Percentiles rank a stretch among this genome's conserved stretches.
Conservation (phyloP, 2,113 vertebrate species). For the Pithys albifrons region DNA sequence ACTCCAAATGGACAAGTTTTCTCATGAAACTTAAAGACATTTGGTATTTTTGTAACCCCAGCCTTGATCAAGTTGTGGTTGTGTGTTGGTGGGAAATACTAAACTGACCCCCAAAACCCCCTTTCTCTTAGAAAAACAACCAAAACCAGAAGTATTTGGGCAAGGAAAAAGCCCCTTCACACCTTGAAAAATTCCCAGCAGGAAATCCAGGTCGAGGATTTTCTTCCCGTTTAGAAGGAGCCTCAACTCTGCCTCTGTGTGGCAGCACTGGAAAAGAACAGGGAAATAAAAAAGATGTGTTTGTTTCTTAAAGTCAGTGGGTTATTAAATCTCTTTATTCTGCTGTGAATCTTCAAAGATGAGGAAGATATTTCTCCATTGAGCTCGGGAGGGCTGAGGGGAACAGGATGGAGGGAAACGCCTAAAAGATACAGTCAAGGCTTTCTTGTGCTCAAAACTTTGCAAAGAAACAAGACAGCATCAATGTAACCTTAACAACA, state of each 20-base stretch:
- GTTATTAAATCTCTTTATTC: not conserved
- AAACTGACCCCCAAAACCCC: not conserved
- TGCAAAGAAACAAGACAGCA: not conserved
- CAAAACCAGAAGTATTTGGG: not conserved
- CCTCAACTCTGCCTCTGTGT: conserved; percentile 47
- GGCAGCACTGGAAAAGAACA: not conserved
- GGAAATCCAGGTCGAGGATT: not conserved
- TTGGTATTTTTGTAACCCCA: not conserved
- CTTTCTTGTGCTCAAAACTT: not conserved
- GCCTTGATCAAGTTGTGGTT: not conserved
- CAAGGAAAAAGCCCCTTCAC: not conserved
- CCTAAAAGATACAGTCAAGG: not conserved
- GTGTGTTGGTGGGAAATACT: not conserved
- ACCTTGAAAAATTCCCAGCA: not conserved
- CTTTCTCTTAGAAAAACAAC: not conserved
- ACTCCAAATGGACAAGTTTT: not conserved
- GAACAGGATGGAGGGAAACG: not conserved
- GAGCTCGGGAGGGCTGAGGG: not conserved
- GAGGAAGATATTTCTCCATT: not conserved
- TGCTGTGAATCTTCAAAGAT: not conserved
- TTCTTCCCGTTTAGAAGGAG: not conserved
- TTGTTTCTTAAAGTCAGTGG: not conserved
- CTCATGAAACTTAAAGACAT: not conserved
- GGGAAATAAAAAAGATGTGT: not conserved
- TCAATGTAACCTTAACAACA: not conserved